Evolutionary conservation across 2,113 vertebrate species (phyloP).

Genomic region (Pluvialis apricaria): DNA sequence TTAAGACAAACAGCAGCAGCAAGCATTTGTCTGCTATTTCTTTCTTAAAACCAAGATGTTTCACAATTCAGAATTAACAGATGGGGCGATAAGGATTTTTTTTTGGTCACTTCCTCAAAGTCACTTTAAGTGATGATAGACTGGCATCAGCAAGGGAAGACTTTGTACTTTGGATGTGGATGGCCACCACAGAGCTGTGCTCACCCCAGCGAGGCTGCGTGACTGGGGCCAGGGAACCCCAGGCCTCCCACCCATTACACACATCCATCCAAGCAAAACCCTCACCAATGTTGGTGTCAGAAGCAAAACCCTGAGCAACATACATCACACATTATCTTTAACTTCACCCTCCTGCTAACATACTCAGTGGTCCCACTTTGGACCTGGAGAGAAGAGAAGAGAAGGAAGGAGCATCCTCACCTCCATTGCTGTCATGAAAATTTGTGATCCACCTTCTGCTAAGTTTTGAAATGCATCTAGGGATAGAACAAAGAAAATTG

Average conservation of each 20-base stretch:
- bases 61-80: not conserved
- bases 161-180: not conserved
- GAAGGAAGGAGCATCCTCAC: conserved; percentile 44
- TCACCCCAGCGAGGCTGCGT: fast-evolving
- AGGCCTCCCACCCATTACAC: not conserved
- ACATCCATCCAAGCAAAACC: not conserved
- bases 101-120: not conserved
- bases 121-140: not conserved
- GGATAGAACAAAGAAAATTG: not conserved
- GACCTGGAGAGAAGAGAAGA: too few species aligned
- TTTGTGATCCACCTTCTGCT: conserved; percentile 30
- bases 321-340: not conserved
- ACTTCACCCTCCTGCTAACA: not conserved
- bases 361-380: not conserved
- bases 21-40: conserved; percentile 14
- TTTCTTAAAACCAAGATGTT: conserved; percentile 24
- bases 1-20: conserved; percentile 46
- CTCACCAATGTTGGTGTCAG: not conserved
- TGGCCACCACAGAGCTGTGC: not conserved
- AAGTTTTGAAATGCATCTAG: conserved; percentile 72
- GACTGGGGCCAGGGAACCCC: not conserved
- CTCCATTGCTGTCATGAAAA: conserved; percentile 38
- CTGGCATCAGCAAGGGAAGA: not conserved
- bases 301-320: not conserved
- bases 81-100: not conserved